Conservation (phyloP, 2,113 vertebrate species). For the Bubo blakistoni region DNA sequence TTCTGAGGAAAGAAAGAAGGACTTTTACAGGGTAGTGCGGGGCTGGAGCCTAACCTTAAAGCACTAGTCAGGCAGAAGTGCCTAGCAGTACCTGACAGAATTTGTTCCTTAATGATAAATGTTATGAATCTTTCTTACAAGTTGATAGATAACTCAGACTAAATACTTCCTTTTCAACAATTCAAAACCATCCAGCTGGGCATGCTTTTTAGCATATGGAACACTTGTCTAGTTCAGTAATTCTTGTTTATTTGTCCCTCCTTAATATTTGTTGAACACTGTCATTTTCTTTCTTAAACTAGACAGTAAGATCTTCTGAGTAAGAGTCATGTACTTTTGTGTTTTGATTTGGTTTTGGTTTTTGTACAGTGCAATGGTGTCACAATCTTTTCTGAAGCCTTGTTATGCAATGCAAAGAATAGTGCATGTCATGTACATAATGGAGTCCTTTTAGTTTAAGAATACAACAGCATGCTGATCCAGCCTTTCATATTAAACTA, state of each 20-base stretch:
- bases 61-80: not conserved
- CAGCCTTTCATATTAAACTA: not conserved
- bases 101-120: not conserved
- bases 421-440: not conserved
- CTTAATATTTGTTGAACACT: not conserved
- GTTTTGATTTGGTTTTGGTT: not conserved
- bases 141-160: not conserved
- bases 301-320: not conserved
- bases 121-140: not conserved
- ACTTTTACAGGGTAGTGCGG: not conserved
- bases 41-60: not conserved
- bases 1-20: not conserved
- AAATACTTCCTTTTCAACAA: not conserved
- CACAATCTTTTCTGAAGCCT: not conserved
- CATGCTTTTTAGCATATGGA: not conserved
- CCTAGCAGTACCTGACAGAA: not conserved
- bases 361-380: not conserved
- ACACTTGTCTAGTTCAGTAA: not conserved
- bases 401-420: not conserved
- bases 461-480: not conserved
- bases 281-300: not conserved
- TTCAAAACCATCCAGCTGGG: not conserved
- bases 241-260: not conserved
- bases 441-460: not conserved
- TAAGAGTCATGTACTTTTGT: not conserved